A percentile compares a stretch with the other conserved stretches of the same genome.
These are phyloP conservation scores for Phataginus tricuspis DNA, from an alignment of 2,797 vertebrate species.

Conservation along the genomic window DNA sequence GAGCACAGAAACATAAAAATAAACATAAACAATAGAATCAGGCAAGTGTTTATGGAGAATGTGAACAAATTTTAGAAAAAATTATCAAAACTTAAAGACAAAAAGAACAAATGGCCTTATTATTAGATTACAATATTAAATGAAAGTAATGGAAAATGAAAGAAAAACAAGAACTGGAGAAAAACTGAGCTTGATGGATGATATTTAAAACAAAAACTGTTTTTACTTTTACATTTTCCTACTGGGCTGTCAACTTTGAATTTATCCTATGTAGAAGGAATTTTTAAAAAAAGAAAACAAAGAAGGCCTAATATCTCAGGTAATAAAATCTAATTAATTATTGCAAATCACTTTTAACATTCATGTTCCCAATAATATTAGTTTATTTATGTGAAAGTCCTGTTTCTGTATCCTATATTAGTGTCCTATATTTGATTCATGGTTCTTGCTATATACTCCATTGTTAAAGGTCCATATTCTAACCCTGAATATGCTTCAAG, in stretches of 20 bases:
- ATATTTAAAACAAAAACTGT: not conserved
- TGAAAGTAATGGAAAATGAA: not conserved
- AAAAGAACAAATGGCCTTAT: not conserved
- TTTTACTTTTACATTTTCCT: not conserved
- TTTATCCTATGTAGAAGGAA: not conserved
- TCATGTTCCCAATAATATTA: not conserved
- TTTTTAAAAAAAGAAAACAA: not conserved
- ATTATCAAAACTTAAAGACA: not conserved
- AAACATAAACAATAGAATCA: not conserved
- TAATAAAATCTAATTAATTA: slow-evolving; percentile 9
- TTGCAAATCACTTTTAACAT: not conserved
- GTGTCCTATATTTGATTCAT: not conserved
- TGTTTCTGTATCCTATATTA: not conserved
- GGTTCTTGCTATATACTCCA: not conserved
- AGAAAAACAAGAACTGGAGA: not conserved
- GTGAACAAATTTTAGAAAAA: not conserved
- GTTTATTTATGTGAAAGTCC: not conserved
- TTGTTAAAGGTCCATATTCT: not conserved
- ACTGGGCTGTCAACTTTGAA: not conserved
- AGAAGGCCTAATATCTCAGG: not conserved
- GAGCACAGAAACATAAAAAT: not conserved
- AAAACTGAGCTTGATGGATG: not conserved
- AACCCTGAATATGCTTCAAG: not conserved
- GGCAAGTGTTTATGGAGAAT: not conserved
- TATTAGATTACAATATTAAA: not conserved